phyloP scores from a whole-genome alignment of 2,113 vertebrate genomes.

The Cebus imitator region DNA sequence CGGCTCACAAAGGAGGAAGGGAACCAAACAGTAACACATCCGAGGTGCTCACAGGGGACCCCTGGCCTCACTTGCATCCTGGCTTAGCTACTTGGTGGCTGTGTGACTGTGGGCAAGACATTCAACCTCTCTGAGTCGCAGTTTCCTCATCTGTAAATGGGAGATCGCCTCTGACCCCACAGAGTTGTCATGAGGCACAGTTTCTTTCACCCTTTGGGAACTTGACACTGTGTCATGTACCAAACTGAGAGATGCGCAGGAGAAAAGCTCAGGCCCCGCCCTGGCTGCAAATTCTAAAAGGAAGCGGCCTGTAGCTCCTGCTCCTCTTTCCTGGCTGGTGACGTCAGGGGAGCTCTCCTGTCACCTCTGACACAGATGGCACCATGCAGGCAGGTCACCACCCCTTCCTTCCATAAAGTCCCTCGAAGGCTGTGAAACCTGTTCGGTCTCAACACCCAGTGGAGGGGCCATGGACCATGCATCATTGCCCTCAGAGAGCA shows the following conservation, averaged over 20 bases:
- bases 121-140: background rate
- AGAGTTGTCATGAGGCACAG: background rate
- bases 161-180: background rate
- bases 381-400: too few relatives aligned
- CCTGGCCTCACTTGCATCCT: background rate
- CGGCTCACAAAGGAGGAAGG: background rate
- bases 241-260: background rate
- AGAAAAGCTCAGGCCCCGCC: background rate
- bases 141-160: background rate
- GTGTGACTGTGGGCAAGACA: background rate
- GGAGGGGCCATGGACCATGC: background rate
- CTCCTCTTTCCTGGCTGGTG: background rate
- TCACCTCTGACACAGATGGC: background rate
- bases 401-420: background rate
- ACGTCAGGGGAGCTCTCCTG: background rate
- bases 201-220: background rate
- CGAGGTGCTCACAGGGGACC: background rate
- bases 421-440: background rate
- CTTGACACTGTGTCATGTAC: background rate
- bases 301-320: background rate
- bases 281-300: background rate
- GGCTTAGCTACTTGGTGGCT: background rate
- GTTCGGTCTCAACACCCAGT: background rate
- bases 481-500: background rate
- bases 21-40: background rate